phyloP scores from a whole-genome alignment of 2,888 invertebrate species.

The Phlogophora meticulosa region DNA sequence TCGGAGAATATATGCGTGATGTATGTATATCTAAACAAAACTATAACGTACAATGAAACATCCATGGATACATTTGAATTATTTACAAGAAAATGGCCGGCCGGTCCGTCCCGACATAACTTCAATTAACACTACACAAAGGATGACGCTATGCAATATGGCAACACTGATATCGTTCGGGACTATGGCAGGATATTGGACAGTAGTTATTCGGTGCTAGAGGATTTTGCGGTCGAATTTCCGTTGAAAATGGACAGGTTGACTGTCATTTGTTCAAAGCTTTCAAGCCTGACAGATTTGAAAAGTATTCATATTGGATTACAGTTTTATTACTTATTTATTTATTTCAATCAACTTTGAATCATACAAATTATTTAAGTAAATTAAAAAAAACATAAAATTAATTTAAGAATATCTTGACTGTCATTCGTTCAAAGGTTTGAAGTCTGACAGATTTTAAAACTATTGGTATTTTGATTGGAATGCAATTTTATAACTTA shows the following conservation, averaged over 20 bases:
- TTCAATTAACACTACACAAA: constrained; percentile 75
- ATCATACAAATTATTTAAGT: too few species aligned
- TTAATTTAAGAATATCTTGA: too few species aligned
- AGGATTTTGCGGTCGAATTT: constrained; percentile 17
- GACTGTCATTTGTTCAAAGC: neutral
- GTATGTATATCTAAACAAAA: too few species aligned
- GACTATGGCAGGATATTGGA: constrained; percentile 3
- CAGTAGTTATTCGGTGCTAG: constrained; percentile 24
- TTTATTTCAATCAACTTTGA: too few species aligned
- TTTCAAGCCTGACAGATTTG: neutral
- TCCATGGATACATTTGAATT: constrained; percentile 65
- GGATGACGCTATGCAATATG: constrained; percentile 68
- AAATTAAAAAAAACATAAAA: too few species aligned
- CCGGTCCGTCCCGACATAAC: constrained; percentile 65
- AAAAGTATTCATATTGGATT: too few species aligned
- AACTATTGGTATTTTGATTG: too few species aligned
- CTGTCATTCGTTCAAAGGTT: too few species aligned
- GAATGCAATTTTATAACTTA: too few species aligned
- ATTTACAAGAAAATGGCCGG: constrained; percentile 71
- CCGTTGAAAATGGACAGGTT: neutral
- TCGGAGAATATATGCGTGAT: too few species aligned
- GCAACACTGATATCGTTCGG: constrained; percentile 41
- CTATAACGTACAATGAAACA: constrained; percentile 18
- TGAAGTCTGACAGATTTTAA: too few species aligned
- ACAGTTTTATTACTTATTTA: too few species aligned